phyloP scores from a whole-genome alignment of 2,888 invertebrate genomes.

The Malacosoma neustria region DNA sequence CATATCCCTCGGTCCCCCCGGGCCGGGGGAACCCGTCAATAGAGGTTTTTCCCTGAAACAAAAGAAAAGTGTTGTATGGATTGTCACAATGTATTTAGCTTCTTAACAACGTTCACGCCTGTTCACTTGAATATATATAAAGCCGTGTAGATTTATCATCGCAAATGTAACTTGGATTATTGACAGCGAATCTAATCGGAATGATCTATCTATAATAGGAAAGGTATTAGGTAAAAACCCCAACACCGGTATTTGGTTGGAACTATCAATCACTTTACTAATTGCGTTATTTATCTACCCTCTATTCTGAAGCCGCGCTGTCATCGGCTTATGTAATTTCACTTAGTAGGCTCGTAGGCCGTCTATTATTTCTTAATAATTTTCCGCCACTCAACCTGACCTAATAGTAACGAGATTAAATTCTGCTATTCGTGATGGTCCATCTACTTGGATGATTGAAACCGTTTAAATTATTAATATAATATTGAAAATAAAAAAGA shows the following conservation, averaged over 20 bases:
- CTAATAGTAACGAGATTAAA: slow-evolving; percentile 23
- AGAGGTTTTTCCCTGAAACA: too few species aligned
- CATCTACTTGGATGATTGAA: neutral
- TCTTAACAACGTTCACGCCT: too few species aligned
- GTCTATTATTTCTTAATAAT: slow-evolving; percentile 42
- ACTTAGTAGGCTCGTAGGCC: slow-evolving; percentile 48
- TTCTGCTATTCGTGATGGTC: slow-evolving; percentile 7
- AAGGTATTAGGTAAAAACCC: slow-evolving; percentile 11
- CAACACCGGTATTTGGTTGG: slow-evolving; percentile 10
- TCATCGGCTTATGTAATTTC: slow-evolving; percentile 61
- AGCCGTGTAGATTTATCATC: too few species aligned
- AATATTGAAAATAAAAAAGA: too few species aligned
- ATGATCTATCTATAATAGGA: slow-evolving; percentile 2
- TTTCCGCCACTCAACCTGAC: slow-evolving; percentile 31
- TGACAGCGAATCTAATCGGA: neutral
- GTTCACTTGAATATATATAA: too few species aligned
- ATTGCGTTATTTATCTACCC: slow-evolving; percentile 62
- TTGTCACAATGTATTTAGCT: too few species aligned
- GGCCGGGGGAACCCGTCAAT: too few species aligned
- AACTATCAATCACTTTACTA: slow-evolving; percentile 61
- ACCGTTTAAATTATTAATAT: too few species aligned
- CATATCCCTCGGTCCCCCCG: too few species aligned
- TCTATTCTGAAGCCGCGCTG: slow-evolving; percentile 41
- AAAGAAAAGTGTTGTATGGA: too few species aligned
- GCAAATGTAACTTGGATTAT: slow-evolving; percentile 2